Conservation (phyloP, 2,888 invertebrate species). For the Troides aeacus region DNA sequence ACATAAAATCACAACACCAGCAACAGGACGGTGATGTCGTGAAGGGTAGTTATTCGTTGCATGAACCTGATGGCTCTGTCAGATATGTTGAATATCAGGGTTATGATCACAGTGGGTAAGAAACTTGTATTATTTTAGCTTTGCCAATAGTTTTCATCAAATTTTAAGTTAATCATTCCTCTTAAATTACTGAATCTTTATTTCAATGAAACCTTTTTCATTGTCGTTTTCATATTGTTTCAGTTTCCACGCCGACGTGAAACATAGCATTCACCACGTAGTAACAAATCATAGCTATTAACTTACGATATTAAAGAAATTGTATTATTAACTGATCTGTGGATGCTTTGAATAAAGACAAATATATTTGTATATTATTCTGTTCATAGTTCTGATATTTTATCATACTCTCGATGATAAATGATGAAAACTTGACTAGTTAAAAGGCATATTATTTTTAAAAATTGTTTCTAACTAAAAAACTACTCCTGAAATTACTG, state of each 20-base stretch:
- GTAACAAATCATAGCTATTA: conserved; percentile 53
- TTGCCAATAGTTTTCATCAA: background rate
- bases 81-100: conserved; percentile 73
- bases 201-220: background rate
- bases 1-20: conserved; percentile 25
- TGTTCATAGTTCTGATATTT: background rate
- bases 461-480: no score
- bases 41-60: conserved; percentile 45
- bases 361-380: background rate
- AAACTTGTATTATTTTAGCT: conserved; percentile 9
- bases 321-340: background rate
- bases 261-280: conserved; percentile 65
- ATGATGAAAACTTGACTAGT: no score
- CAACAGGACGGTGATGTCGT: conserved; percentile 25
- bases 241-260: conserved; percentile 71
- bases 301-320: background rate
- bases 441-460: no score
- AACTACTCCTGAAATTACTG: no score
- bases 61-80: conserved; percentile 72
- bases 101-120: conserved; percentile 67
- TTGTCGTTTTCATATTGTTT: conserved; percentile 25
- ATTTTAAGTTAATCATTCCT: background rate
- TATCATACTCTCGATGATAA: background rate
- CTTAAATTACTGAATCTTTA: background rate
- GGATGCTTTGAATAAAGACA: background rate